Conservation (phyloP, 2,113 vertebrate genomes). For the Callocephalon fimbriatum region DNA sequence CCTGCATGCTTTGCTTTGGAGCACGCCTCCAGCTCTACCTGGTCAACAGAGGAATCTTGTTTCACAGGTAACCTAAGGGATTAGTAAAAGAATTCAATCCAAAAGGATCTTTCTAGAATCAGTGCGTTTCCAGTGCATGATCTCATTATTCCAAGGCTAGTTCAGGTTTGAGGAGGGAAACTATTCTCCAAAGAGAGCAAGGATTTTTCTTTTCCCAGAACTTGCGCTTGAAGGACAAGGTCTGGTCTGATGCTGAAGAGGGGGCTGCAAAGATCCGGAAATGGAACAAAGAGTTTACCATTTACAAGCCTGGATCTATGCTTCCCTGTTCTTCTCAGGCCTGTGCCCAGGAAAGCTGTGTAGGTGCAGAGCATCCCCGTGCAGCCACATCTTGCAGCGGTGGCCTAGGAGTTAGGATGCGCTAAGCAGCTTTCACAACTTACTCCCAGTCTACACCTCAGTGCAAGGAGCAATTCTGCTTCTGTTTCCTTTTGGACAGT, state of each 20-base stretch:
- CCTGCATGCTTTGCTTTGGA: neutral
- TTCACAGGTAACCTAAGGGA: neutral
- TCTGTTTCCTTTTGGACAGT: neutral
- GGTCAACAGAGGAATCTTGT: neutral
- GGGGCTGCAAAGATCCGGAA: neutral
- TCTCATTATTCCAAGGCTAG: fast-evolving
- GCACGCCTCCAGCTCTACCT: neutral
- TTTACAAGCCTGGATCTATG: fast-evolving
- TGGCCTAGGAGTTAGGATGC: neutral
- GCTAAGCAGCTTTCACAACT: neutral
- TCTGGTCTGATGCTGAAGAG: neutral
- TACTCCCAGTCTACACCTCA: neutral
- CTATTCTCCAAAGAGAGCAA: neutral
- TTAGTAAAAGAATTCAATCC: neutral
- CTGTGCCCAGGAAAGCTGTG: neutral
- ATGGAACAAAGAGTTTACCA: neutral
- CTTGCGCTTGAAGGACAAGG: fast-evolving
- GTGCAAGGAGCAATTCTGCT: neutral
- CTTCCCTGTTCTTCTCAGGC: neutral
- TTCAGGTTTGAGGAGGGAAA: neutral
- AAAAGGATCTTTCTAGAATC: neutral
- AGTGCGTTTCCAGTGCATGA: neutral
- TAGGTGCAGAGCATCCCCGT: neutral
- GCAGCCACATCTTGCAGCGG: neutral
- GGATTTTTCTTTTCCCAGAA: neutral